Evolutionary conservation across 1,140 invertebrate species (phyloP).

Genomic region (Hermatobates lingyangjiaoensis): DNA sequence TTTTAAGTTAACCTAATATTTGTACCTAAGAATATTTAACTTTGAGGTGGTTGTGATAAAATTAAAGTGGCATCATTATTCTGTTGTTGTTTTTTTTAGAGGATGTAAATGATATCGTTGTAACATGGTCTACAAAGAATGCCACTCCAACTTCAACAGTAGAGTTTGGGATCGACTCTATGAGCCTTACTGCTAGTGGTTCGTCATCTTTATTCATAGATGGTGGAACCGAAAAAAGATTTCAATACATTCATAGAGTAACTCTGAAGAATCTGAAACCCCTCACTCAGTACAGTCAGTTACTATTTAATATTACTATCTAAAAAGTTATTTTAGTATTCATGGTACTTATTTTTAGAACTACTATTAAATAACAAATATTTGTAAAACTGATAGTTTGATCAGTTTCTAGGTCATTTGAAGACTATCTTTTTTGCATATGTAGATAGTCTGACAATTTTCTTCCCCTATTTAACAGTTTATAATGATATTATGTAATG

Average conservation of each 20-base stretch:
- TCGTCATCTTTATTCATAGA: slow-evolving; percentile 49
- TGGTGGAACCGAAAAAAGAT: slow-evolving; percentile 44
- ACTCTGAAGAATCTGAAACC: slow-evolving; percentile 34
- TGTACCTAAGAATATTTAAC: background rate
- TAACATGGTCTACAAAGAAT: slow-evolving; percentile 76
- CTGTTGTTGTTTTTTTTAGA: slow-evolving; percentile 26
- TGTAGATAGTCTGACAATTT: too few species aligned
- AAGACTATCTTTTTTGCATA: too few species aligned
- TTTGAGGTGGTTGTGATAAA: background rate
- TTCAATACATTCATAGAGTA: slow-evolving; percentile 67
- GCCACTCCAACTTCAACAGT: slow-evolving; percentile 45
- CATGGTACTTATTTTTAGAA: too few species aligned
- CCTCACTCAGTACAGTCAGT: too few species aligned
- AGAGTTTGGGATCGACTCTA: slow-evolving; percentile 44
- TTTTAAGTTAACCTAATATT: too few species aligned
- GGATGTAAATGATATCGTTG: slow-evolving; percentile 46
- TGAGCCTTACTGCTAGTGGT: slow-evolving; percentile 34
- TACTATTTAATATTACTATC: too few species aligned
- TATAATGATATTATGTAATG: too few species aligned
- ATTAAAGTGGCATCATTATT: background rate
- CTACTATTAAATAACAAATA: too few species aligned
- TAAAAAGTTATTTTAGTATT: too few species aligned
- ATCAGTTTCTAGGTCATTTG: too few species aligned
- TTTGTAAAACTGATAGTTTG: too few species aligned
- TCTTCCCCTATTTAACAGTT: too few species aligned